phyloP scores from a whole-genome alignment of 2,113 vertebrate species.

The Coracopsis vasa region DNA sequence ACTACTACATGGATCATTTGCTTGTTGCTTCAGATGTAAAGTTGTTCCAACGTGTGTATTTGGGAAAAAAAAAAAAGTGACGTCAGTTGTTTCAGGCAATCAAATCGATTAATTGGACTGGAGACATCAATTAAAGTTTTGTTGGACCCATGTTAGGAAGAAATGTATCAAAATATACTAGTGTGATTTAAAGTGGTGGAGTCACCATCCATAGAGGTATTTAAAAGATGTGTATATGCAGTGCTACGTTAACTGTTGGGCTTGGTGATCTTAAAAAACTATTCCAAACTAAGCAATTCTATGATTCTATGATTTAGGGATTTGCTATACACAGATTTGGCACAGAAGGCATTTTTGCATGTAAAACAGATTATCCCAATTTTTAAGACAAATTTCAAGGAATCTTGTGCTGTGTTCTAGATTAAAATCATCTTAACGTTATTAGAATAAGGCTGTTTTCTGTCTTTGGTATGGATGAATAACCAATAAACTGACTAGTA shows the following conservation, averaged over 20 bases:
- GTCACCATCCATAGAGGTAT: background rate
- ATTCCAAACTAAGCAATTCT: background rate
- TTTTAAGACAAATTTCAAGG: background rate
- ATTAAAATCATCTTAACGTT: background rate
- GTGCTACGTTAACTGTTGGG: background rate
- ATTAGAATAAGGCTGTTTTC: background rate
- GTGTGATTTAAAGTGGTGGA: background rate
- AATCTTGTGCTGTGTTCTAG: background rate
- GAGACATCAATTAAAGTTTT: background rate
- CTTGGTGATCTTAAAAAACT: background rate
- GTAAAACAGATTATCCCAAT: background rate
- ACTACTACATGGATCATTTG: background rate
- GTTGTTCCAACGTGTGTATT: background rate
- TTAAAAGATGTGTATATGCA: background rate
- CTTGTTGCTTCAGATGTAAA: background rate
- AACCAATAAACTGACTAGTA: background rate
- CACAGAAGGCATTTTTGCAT: background rate
- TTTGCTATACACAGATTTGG: background rate
- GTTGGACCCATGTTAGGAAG: background rate
- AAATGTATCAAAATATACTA: background rate
- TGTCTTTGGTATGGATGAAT: background rate
- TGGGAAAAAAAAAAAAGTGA: background rate
- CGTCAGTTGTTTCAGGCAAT: background rate
- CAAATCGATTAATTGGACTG: background rate
- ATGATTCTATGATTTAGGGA: background rate